phyloP scores from a whole-genome alignment of 2,888 invertebrate species.

The Biston stratarius region DNA sequence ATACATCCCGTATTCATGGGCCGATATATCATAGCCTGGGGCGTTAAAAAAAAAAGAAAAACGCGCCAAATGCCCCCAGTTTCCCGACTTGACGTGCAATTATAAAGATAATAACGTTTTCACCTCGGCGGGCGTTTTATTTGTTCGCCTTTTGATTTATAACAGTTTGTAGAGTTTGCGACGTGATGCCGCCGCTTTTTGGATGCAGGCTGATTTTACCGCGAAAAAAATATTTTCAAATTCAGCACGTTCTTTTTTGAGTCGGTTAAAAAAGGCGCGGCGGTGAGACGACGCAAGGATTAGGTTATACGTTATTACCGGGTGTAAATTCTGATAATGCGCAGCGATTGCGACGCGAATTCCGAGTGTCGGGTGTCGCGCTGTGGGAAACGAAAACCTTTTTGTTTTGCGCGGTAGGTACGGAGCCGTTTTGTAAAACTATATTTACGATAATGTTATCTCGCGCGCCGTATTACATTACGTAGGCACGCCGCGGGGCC shows the following conservation, averaged over 20 bases:
- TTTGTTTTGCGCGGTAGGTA: constrained; percentile 74
- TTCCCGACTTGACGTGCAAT: constrained; percentile 84
- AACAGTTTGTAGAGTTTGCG: constrained; percentile 67
- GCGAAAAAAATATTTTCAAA: constrained; percentile 6
- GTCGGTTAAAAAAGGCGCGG: constrained; percentile 2
- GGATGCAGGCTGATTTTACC: constrained; percentile 16
- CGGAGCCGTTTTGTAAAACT: constrained; percentile 76
- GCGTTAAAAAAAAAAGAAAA: constrained; percentile 67
- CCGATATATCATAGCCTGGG: constrained; percentile 79
- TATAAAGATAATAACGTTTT: constrained; percentile 86
- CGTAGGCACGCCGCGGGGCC: constrained; percentile 63
- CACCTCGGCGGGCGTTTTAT: constrained; percentile 81
- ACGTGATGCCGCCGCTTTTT: constrained; percentile 42
- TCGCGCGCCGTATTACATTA: constrained; percentile 76
- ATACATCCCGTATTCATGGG: constrained; percentile 83
- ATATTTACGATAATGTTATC: constrained; percentile 83
- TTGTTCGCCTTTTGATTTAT: constrained; percentile 82
- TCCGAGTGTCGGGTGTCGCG: constrained; percentile 73
- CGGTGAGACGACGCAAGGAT: constrained; percentile 43
- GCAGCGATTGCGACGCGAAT: constrained; percentile 74
- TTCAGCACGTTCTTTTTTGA: constrained; percentile 6
- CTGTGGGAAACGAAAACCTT: constrained; percentile 66
- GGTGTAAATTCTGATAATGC: constrained; percentile 79
- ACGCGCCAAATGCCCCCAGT: constrained; percentile 61
- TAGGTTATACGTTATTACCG: constrained; percentile 51